Evolutionary conservation across 2,113 vertebrate species (phyloP).

Genomic region (Otocyon megalotis): DNA sequence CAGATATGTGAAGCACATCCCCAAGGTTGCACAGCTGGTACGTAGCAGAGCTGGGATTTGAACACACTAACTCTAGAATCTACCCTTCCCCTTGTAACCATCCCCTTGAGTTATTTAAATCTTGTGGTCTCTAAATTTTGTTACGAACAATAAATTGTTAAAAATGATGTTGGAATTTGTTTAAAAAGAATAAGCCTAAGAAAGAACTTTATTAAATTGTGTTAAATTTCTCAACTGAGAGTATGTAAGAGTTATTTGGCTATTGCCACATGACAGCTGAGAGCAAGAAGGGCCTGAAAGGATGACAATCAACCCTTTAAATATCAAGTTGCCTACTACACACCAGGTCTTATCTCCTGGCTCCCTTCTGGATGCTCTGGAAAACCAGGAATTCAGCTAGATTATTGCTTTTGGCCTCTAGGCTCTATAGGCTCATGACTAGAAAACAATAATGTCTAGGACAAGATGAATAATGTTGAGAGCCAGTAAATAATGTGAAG

Average conservation of each 20-base stretch:
- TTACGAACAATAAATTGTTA: background rate
- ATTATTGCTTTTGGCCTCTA: background rate
- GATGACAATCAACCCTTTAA: background rate
- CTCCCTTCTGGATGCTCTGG: background rate
- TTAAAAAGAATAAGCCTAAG: background rate
- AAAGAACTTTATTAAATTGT: background rate
- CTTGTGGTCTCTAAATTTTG: background rate
- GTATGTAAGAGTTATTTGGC: background rate
- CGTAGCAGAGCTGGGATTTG: background rate
- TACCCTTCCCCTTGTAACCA: background rate
- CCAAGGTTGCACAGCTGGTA: background rate
- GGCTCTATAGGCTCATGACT: background rate
- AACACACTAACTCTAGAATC: background rate
- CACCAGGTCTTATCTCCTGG: background rate
- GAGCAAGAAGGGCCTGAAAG: background rate
- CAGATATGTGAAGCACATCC: background rate
- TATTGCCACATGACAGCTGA: background rate
- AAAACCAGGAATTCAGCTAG: background rate
- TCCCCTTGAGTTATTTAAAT: background rate
- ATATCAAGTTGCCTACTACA: background rate
- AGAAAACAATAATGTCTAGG: background rate
- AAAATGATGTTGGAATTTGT: background rate
- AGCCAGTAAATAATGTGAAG: background rate
- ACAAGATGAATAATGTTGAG: background rate
- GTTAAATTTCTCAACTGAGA: background rate